Evolutionary conservation across 1,140 invertebrate species (phyloP), one percentile per base, ranked within the genome.

Genomic region (Rhagoletis pomonella): DNA sequence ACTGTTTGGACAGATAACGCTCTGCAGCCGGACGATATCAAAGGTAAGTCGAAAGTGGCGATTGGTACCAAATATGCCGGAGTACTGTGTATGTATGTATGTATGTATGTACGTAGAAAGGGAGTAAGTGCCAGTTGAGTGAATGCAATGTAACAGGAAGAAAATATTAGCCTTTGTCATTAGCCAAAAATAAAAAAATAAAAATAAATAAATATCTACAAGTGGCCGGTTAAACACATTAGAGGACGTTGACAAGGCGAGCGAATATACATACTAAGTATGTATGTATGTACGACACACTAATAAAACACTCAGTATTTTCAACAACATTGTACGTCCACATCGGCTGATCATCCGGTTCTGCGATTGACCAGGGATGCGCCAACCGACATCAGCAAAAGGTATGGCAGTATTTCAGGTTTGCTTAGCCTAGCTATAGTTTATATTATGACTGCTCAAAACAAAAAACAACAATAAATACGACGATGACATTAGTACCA

Each of bases 121-220:
- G 12, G 1, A 62, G 17, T 29, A 29, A 29, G 29, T 29, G 29
- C 29, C 17, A 62, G 12, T 12, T 62, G 60, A 62, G 17, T 81
- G 73, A 87, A 85, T 50, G 86, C 84, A 87, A 92, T 91, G 91
- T 92, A 91, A 92, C 91, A 92, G 91, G 91, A 92, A 92, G 91
- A 92, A 91, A 92, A 92, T 92, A 92, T 92, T 92, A 90, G 91
- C 91, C 89, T 92, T 92, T 92, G 91, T 92, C 90, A 92, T 92
- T 92, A 92, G 90, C 90, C 89, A 91, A 92, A 91, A 90, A 88
- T 88, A 89, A 88, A 89, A 86, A 88, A 88, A 89, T 87, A 88
- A 77, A 87, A 88, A 88, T 60, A 67, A 12, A 86, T 44, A 29
- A 69, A 73, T 60, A 88, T 29, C 85, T 81, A 86, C 47, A 59